Base-by-base conservation (phyloP, 2,113 vertebrate genomes). In the Mus spicilegus region DNA sequence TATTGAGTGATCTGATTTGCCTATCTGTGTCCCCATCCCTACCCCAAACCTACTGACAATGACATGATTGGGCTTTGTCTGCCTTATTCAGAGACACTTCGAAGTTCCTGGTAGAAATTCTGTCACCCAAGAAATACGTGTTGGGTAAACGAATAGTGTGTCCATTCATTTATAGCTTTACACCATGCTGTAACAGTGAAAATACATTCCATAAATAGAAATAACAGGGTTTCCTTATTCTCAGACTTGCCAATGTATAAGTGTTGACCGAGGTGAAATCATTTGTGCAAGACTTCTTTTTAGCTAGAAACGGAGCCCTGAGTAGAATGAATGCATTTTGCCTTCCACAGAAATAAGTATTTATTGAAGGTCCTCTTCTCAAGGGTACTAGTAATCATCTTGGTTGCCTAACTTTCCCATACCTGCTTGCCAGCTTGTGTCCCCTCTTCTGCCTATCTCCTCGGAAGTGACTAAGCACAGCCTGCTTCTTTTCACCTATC, bases 321-420 rank as follows among this genome's bases (percentile, higher is more conserved):
- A 77, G 33, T 93, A 96, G 78, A 86, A 77, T 20, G 22, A n/a
- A 54, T 49, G 33, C n/a, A 19, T 72, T 86, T 51, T 86, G 70
- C 86, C 17, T 61, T 93, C 58, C 63, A 75, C 26, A 94, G 3
- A 77, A 73, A 20, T 84, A 77, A 73, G 19, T 72, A 56, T 87
- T 87, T 42, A 69, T 84, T 4, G 67, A 94, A 88, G 39, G 19
- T 78, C 58, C 17, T 85, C 46, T 90, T 78, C 10, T 56, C n/a
- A 10, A 28, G 16, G 12, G 36, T 42, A 78, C 39, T 46, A 84
- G 39, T 69, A 51, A 46, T n/a, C 46, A 67, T 16, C 16, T 87
- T 30, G 11, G 5, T 36, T 61, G 33, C 36, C n/a, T 24, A 88
- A 51, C 36, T 61, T 89, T 28, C 11, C 58, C 17, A 36, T 42